Base-by-base conservation (phyloP, 2,113 vertebrate genomes). In the Leptobrachium leishanense region DNA sequence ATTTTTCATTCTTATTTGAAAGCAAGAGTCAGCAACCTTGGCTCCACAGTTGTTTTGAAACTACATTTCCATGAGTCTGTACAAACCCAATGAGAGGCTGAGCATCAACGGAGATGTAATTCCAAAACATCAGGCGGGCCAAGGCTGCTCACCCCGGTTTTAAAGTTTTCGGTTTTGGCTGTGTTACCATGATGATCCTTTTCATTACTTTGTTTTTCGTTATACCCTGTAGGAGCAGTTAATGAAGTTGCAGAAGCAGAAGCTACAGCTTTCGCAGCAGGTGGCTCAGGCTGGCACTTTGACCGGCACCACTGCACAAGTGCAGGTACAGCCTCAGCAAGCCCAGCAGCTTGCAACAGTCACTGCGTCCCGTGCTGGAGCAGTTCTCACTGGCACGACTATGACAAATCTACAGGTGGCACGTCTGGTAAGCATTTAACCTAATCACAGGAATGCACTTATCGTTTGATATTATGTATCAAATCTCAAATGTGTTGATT, bases 351-450 rank as follows among this genome's bases (percentile, higher is more conserved):
- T 99, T 13, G 86, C 96, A 2, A 86, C 97, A 0, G 95, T 98
- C 46, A 88, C 96, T 0, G 88, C 96, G 1, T 87, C 95, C 39
- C 90, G 96, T 82, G 86, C 95, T 0, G 95, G 95, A 0, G 89
- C 96, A 0, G 92, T 98, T 62, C 94, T 98, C 76, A 88, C 96
- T 0, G 92, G 95, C 85, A 90, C 95, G 0, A 91, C 95, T 0
- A 94, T 96, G 68, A 85, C 95, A 80, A 95, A 94, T 87, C 91
- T 98, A 68, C 97, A 95, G 73, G 93, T 98, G 76, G 88, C 96
- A 81, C 93, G 97, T 80, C 91, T 99, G 75, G 97, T 99, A 90
- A 96, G 94, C 88, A 31, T 10, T 8, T 65, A 2, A 10, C 20
- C 31, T 5, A 43, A 39, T 3, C 7, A 9, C 2, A 2, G 20